Conservation (phyloP, 2,113 vertebrate species). For the Barnardius zonarius region DNA sequence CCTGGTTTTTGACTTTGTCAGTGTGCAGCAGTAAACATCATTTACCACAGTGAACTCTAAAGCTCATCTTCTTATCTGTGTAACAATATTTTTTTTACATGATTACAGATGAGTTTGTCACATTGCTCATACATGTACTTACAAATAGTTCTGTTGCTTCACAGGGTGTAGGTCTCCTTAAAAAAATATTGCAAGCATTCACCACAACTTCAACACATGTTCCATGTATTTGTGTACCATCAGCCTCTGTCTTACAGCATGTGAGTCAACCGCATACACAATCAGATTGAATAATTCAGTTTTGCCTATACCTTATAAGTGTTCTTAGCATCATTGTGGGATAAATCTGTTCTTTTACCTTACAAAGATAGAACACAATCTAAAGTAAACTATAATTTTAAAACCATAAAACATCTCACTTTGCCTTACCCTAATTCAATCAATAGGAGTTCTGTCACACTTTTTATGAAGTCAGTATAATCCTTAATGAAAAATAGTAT, state of each 20-base stretch:
- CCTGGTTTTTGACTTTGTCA: neutral
- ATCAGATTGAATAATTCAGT: neutral
- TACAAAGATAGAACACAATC: neutral
- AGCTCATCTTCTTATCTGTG: neutral
- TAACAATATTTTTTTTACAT: neutral
- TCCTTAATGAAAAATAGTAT: neutral
- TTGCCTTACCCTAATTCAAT: neutral
- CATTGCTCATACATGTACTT: neutral
- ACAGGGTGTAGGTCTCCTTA: neutral
- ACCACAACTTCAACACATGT: neutral
- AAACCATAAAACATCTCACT: neutral
- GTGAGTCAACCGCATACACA: neutral
- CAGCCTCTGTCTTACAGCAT: neutral
- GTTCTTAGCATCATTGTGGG: neutral
- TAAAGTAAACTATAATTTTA: neutral
- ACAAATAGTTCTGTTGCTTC: neutral
- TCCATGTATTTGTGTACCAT: neutral
- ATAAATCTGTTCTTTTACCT: neutral
- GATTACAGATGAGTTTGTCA: neutral
- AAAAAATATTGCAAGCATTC: neutral
- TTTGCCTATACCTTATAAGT: neutral
- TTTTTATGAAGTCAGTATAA: neutral
- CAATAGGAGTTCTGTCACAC: neutral
- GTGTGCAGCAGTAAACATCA: neutral
- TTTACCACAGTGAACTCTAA: neutral